Evolutionary conservation across 1,140 invertebrate species (phyloP), one percentile per base, ranked within the genome.

Genomic region (Drosophila nebulosa): DNA sequence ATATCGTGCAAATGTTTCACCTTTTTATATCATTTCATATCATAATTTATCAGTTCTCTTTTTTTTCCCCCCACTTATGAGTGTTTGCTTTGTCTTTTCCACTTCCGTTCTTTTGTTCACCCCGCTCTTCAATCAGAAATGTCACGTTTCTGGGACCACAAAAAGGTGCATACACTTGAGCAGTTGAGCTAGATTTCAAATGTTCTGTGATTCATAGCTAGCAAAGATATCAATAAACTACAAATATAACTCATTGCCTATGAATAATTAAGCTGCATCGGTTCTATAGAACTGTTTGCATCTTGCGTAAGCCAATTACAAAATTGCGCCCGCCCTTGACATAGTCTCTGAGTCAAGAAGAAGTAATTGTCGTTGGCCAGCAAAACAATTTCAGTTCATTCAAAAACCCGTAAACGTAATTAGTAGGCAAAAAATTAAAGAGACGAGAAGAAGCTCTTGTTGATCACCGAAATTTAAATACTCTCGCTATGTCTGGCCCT

Each of bases 351-450:
- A 36, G 42, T 32, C 64, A 69, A 32, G 16, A 6, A 42, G 18
- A 3, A 21, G 16, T 46, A 84, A 83, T 83, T 83, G 71, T 57
- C 60, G 52, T 35, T 67, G 50, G 39, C 22, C 73, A 63, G 77
- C 80, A 85, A 58, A 80, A 80, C 66, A 86, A 86, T 85, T 86
- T 74, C 59, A 86, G 68, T 86, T 85, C 80, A 85, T 85, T 85
- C 65, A 79, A 71, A 62, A 67, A 64, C 62, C 78, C 69, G 69
- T 64, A 77, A 86, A 69, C 58, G 55, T 78, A 86, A 85, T 85
- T 85, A 85, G 61, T 60, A 57, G 2, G 42, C 26, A 16, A 35
- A 53, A 30, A 68, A 60, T 21, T 70, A 36, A 42, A 67, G 27
- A 57, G 36, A 32, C 35, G 60, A 53, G 42, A 27, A 39, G 59